Base-by-base conservation (phyloP, 2,797 vertebrate genomes). In the Peromyscus nudipes region DNA sequence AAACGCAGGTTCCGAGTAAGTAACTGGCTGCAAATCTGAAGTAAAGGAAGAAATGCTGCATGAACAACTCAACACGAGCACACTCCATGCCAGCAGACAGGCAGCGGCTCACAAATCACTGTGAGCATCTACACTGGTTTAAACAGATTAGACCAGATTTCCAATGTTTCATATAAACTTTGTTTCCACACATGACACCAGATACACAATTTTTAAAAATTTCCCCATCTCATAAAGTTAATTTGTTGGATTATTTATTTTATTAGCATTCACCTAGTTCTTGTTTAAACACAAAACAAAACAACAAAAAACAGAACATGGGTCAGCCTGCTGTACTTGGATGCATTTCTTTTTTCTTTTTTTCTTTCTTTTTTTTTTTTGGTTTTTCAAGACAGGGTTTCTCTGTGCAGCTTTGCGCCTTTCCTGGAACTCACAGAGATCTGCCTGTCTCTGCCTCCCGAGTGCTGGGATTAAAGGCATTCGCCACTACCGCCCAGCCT, bases 1-100 rank as follows among this genome's bases (percentile, higher is more conserved):
- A 98, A 99, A 99, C 0, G 99, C 99, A 82, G 99, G 99, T 97
- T 99, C 99, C 1, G 99, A 99, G 97, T 99, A 99, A 96, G 99
- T 99, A 92, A 99, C 99, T 0, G 99, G 99, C 97, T 99, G 99
- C 92, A 99, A 99, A 98, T 99, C 99, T 99, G 98, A 89, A 91
- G 55, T 79, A 92, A 69, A 91, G 86, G 71, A 19, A 97, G 87
- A 86, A 96, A 94, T 87, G 52, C 14, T 95, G n/a, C 64, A 67
- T 97, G 57, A 96, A 91, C 34, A 89, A 82, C 43, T 95, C n/a
- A 71, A 96, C 55, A 81, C 43, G 17, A 37, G 88, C 34, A 40
- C 89, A 87, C 84, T n/a, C 94, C 37, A 37, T 31, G 11, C 25
- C 49, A 92, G 55, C n/a, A 40, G 57, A n/a, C 7, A 40, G 69